Base-by-base conservation (phyloP, 2,888 invertebrate species). In the Oxystoma pomonae region DNA sequence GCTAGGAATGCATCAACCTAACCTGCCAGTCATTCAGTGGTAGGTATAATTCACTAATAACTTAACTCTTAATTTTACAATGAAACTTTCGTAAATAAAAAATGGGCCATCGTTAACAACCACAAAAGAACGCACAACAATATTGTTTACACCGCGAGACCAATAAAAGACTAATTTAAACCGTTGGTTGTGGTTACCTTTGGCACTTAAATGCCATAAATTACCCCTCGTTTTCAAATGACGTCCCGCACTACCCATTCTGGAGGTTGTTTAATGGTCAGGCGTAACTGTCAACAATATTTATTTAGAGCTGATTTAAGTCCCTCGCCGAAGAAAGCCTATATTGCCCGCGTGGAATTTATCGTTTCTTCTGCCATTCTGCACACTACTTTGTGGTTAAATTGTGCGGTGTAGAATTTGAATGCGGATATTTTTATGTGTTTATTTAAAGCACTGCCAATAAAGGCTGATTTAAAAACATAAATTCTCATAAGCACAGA, bases 281-380 rank as follows among this genome's bases (percentile, higher is more conserved):
- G 75, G 75, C 75, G 76, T 75, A 78, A 79, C 79, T 80, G 79
- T 79, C 79, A 77, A 76, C 77, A 73, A 75, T 80, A 79, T 80
- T 80, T 80, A 80, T 80, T 77, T 77, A 76, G 70, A 73, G 72
- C 75, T 80, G 79, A 79, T 79, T 79, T 79, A 79, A 64, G 22
- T 52, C 16, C 62, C 55, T 58, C 16, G 58, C 51, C 52, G 59
- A 53, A 59, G 16, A 21, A 57, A 63, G 59, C 59, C 52, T 53
- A 63, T 60, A 63, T 60, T 56, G 55, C 51, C 22, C 22, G 35
- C 21, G 3, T 35, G 62, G 59, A 58, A 62, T 58, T 62, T 62
- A 62, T 62, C 50, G 62, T 55, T 57, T 51, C 52, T 35, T 3
- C 35, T 7, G 57, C 52, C 20, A 49, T 49, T 22, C 58, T 58